These are phyloP conservation scores for Rhabdornis inornatus DNA, from an alignment of 2,113 vertebrate genomes.

Conservation along the genomic window DNA sequence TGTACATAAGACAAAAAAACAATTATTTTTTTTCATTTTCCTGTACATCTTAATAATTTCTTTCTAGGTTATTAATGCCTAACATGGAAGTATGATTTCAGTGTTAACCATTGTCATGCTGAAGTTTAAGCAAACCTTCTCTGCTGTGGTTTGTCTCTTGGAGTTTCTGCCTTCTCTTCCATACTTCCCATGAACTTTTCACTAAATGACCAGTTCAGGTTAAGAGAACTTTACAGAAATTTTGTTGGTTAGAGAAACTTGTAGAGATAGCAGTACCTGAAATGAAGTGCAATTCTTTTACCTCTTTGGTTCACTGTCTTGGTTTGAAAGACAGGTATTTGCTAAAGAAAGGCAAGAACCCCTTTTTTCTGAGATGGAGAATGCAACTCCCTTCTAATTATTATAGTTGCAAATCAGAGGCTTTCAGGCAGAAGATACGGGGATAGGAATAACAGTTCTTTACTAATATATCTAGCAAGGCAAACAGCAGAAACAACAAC, in stretches of 20 bases:
- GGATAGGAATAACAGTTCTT: too few relatives aligned
- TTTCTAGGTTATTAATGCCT: background rate
- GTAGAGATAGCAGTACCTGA: background rate
- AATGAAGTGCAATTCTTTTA: background rate
- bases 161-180: background rate
- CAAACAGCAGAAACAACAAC: too few relatives aligned
- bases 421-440: too few relatives aligned
- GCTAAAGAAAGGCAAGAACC: too few relatives aligned
- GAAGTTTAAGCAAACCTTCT: background rate
- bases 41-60: background rate
- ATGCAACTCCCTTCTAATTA: too few relatives aligned
- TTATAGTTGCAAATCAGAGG: too few relatives aligned
- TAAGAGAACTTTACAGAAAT: background rate
- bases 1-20: background rate
- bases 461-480: too few relatives aligned
- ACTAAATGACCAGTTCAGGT: background rate
- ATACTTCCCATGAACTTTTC: background rate
- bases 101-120: background rate
- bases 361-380: too few relatives aligned
- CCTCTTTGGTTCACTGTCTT: background rate
- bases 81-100: background rate
- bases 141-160: background rate
- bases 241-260: background rate
- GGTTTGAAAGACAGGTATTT: too few relatives aligned
- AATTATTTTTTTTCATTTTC: background rate